A percentile compares a stretch with the other conserved stretches of the same genome.
These are phyloP conservation scores for Lepilemur septentrionalis DNA, from an alignment of 2,797 vertebrate species.

Conservation along the genomic window DNA sequence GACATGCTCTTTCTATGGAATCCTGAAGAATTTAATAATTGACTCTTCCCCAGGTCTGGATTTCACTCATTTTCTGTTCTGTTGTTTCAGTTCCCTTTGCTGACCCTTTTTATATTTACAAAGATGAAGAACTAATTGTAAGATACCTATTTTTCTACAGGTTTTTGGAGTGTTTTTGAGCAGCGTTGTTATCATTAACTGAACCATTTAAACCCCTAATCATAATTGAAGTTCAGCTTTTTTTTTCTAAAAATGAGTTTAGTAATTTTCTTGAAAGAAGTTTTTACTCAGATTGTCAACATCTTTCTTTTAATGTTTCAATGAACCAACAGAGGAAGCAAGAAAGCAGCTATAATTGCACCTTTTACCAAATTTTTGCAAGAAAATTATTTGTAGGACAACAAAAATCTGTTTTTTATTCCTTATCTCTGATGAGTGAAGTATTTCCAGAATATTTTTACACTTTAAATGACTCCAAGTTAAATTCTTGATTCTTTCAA, in stretches of 20 bases:
- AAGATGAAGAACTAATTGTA: constrained; percentile 33
- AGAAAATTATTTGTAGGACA: constrained; percentile 33
- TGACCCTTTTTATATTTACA: not conserved
- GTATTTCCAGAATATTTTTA: constrained; percentile 32
- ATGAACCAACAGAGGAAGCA: constrained; percentile 27
- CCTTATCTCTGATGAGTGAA: constrained; percentile 12
- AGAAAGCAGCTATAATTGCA: constrained; percentile 36
- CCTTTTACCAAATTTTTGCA: not conserved
- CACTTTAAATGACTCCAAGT: not conserved
- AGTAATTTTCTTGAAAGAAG: constrained; percentile 36
- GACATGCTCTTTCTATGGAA: not conserved
- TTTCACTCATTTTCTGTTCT: constrained; percentile 34
- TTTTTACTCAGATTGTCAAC: not conserved
- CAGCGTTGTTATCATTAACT: constrained; percentile 9
- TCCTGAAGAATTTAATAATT: constrained; percentile 42
- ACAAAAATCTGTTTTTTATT: not conserved
- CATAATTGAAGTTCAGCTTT: constrained; percentile 2
- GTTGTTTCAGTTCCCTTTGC: not conserved
- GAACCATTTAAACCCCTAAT: constrained; percentile 14
- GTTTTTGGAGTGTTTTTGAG: constrained; percentile 18
- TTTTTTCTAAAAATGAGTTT: constrained; percentile 10
- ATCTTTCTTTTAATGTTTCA: constrained; percentile 26
- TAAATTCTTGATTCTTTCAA: constrained; percentile 44
- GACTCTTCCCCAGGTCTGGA: not conserved
- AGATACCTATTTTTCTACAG: constrained; percentile 23